Percentiles rank a stretch among this genome's conserved stretches.
Evolutionary conservation across 2,797 vertebrate genomes (phyloP).

Genomic region (Pteronotus mesoamericanus): DNA sequence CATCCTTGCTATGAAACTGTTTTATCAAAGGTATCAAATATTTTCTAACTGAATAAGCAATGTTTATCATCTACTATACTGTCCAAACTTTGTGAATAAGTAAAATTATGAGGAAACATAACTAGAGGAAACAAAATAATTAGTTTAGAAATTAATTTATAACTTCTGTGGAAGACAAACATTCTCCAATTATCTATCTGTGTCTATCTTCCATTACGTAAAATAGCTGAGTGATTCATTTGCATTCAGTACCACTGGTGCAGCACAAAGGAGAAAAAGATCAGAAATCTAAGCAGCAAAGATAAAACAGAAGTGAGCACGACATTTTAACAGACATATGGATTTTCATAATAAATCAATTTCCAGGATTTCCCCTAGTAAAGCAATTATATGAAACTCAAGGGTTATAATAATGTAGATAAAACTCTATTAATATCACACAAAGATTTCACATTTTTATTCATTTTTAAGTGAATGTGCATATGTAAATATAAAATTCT

Average conservation of each 20-base stretch:
- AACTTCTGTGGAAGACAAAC: neutral
- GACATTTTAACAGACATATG: neutral
- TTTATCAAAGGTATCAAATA: neutral
- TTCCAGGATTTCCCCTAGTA: neutral
- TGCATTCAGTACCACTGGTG: neutral
- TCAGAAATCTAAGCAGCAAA: conserved; percentile 20
- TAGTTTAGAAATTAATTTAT: conserved; percentile 8
- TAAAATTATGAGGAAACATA: neutral
- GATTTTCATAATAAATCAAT: conserved; percentile 26
- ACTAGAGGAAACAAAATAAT: too few species aligned
- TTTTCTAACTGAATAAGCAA: neutral
- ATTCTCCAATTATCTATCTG: neutral
- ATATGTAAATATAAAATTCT: neutral
- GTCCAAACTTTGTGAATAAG: neutral
- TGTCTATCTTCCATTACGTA: neutral
- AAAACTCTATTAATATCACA: conserved; percentile 1
- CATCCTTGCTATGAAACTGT: neutral
- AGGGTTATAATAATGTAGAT: neutral
- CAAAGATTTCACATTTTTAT: neutral
- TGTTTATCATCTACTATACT: neutral
- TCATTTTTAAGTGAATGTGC: neutral
- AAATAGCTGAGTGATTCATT: neutral
- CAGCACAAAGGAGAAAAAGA: neutral
- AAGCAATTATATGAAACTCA: neutral
- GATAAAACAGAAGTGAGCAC: neutral